Conservation (phyloP, 2,797 vertebrate genomes). For the Microchirus variegatus region DNA sequence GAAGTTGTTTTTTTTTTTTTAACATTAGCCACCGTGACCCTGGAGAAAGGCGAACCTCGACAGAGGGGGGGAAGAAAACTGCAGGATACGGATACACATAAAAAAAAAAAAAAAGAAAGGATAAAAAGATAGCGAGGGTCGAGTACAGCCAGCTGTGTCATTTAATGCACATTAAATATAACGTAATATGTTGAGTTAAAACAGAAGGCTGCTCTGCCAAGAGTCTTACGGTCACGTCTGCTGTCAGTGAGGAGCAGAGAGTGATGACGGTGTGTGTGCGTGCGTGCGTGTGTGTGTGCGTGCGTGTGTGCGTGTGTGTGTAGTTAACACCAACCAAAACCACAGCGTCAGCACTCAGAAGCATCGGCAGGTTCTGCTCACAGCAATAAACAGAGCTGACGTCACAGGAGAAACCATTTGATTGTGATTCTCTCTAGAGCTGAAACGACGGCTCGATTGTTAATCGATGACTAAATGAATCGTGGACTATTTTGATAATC, state of each 20-base stretch:
- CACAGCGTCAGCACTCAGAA: slow-evolving; percentile 53
- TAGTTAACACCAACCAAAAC: slow-evolving; percentile 53
- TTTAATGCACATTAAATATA: too few relatives aligned
- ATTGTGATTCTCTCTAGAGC: not conserved
- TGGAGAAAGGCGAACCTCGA: not conserved
- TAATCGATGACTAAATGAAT: too few relatives aligned
- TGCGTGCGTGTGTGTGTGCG: too few relatives aligned
- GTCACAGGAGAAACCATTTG: slow-evolving; percentile 19
- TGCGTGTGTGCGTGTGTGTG: slow-evolving; percentile 5
- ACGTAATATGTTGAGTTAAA: too few relatives aligned
- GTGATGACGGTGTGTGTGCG: too few relatives aligned
- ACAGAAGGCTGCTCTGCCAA: too few relatives aligned
- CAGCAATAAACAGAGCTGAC: slow-evolving; percentile 39
- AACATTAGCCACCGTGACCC: slow-evolving; percentile 26
- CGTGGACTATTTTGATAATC: too few relatives aligned
- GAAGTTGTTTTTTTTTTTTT: slow-evolving; percentile 28
- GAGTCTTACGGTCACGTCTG: too few relatives aligned
- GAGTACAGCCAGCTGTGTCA: not conserved
- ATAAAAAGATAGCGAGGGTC: not conserved
- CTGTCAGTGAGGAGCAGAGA: too few relatives aligned
- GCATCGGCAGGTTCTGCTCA: slow-evolving; percentile 17
- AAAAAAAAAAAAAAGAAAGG: slow-evolving; percentile 15
- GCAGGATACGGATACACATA: slow-evolving; percentile 10
- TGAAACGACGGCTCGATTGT: too few relatives aligned
- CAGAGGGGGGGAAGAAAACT: not conserved